phyloP scores from a whole-genome alignment of 2,888 invertebrate genomes.

The Philopedon plagiatum region DNA sequence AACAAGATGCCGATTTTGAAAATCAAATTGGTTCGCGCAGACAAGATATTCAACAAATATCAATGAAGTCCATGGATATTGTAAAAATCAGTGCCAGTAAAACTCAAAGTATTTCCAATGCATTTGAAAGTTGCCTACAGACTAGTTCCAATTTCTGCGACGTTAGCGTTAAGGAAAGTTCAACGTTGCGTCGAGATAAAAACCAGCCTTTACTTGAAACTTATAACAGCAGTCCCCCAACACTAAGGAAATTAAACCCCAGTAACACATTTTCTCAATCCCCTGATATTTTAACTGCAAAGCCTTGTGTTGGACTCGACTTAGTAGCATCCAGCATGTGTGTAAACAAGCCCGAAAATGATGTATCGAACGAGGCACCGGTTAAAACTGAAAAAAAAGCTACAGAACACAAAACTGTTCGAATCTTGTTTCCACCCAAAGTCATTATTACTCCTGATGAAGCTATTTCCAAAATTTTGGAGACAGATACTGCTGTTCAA shows the following conservation, averaged over 20 bases:
- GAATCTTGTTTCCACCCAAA: slow-evolving; percentile 54
- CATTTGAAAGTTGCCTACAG: slow-evolving; percentile 63
- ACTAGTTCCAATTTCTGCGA: slow-evolving; percentile 59
- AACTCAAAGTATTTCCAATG: slow-evolving; percentile 59
- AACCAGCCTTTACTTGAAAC: slow-evolving; percentile 64
- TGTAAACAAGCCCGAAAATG: slow-evolving; percentile 14
- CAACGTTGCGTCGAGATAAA: slow-evolving; percentile 30
- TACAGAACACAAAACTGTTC: slow-evolving; percentile 50
- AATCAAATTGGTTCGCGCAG: slow-evolving; percentile 72
- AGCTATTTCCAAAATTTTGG: slow-evolving; percentile 54
- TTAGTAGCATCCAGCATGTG: slow-evolving; percentile 64
- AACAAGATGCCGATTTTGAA: slow-evolving; percentile 77
- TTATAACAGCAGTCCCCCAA: slow-evolving; percentile 69
- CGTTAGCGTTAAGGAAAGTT: slow-evolving; percentile 48
- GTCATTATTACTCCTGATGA: slow-evolving; percentile 59
- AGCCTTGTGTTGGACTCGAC: slow-evolving; percentile 74
- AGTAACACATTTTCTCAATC: slow-evolving; percentile 55
- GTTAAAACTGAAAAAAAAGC: slow-evolving; percentile 35
- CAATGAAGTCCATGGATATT: slow-evolving; percentile 50
- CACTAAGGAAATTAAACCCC: slow-evolving; percentile 51
- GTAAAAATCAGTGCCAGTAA: slow-evolving; percentile 48
- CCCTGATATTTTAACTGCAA: slow-evolving; percentile 69
- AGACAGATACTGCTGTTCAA: slow-evolving; percentile 46
- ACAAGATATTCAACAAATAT: slow-evolving; percentile 55
- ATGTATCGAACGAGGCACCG: slow-evolving; percentile 22